Evolutionary conservation across 2,888 invertebrate species (phyloP).

Genomic region (Agrochola macilenta): DNA sequence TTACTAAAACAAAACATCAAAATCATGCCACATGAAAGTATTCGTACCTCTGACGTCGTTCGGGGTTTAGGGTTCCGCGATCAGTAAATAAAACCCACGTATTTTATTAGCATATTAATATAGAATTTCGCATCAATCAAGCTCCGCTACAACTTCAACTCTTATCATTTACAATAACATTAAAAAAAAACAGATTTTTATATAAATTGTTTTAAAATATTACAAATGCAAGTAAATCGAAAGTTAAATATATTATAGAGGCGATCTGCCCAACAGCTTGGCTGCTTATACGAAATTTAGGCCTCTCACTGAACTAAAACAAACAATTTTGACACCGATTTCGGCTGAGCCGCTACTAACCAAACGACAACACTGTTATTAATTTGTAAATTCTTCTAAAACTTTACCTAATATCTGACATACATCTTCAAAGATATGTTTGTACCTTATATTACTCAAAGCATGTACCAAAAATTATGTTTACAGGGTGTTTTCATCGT

Average conservation of each 20-base stretch:
- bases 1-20: conserved; percentile 69
- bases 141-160: conserved; percentile 74
- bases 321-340: conserved; percentile 42
- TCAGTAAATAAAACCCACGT: conserved; percentile 72
- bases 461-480: conserved; percentile 35
- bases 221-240: conserved; percentile 64
- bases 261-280: conserved; percentile 49
- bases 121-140: conserved; percentile 81
- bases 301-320: conserved; percentile 25
- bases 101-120: conserved; percentile 85
- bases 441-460: conserved; percentile 58
- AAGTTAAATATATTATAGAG: conserved; percentile 22
- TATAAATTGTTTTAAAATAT: conserved; percentile 47
- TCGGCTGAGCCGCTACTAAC: conserved; percentile 33
- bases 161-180: conserved; percentile 62
- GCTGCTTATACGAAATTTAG: conserved; percentile 47
- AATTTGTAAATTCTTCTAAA: conserved; percentile 70
- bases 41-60: conserved; percentile 75
- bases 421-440: conserved; percentile 62
- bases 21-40: conserved; percentile 78
- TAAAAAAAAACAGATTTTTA: conserved; percentile 40
- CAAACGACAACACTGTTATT: conserved; percentile 39
- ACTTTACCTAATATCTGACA: conserved; percentile 58
- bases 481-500: conserved; percentile 39
- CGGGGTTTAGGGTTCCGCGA: conserved; percentile 61